These are phyloP conservation scores for Pseudopipra pipra DNA, from an alignment of 2,113 vertebrate genomes.

Conservation along the genomic window DNA sequence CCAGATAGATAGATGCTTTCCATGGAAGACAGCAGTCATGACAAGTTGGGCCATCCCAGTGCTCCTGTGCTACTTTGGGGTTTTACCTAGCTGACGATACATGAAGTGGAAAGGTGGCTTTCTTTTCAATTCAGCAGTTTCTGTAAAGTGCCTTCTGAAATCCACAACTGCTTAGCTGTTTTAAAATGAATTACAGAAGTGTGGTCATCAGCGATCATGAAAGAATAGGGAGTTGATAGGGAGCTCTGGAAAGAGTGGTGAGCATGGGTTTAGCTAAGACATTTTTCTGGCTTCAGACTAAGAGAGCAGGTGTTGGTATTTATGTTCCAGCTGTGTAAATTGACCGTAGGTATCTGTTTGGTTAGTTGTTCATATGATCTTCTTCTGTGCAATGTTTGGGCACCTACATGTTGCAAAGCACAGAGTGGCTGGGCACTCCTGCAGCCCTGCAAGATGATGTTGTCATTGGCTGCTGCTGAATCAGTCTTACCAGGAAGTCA, in stretches of 20 bases:
- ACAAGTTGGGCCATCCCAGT: not conserved
- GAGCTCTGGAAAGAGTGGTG: not conserved
- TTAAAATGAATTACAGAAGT: not conserved
- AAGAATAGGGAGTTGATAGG: not conserved
- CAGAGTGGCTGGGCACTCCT: not conserved
- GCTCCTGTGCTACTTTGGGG: not conserved
- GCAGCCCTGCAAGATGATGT: not conserved
- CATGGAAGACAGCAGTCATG: not conserved
- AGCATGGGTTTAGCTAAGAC: not conserved
- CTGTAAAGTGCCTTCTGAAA: not conserved
- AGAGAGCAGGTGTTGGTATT: not conserved
- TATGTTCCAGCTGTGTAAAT: not conserved
- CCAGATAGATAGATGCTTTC: not conserved
- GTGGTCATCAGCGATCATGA: not conserved
- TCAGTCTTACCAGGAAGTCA: not conserved
- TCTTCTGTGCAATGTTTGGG: not conserved
- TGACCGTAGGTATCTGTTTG: not conserved
- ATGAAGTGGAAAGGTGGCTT: not conserved
- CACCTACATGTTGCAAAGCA: not conserved
- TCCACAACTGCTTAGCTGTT: not conserved
- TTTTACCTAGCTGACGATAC: not conserved
- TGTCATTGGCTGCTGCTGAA: slow-evolving; percentile 19
- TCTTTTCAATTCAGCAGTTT: not conserved
- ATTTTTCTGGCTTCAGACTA: not conserved
- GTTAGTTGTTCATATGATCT: not conserved